A percentile compares a stretch with the other conserved stretches of the same genome.
Conservation (phyloP, 2,113 vertebrate species). For the Acinonyx jubatus region DNA sequence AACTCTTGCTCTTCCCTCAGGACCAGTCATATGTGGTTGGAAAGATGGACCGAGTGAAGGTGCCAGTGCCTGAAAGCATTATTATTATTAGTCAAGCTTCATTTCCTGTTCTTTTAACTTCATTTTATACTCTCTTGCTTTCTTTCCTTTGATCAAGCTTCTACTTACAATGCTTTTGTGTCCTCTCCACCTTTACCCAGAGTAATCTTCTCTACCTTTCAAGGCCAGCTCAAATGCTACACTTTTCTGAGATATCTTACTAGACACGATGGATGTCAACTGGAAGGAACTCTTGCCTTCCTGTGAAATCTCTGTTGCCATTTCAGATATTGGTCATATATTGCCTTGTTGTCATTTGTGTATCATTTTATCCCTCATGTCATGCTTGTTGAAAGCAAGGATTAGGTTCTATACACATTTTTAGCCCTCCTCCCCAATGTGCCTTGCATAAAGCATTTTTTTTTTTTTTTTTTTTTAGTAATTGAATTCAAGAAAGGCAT, state of each 20-base stretch:
- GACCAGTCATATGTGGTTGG: neutral
- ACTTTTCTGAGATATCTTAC: neutral
- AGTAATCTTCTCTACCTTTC: neutral
- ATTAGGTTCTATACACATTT: neutral
- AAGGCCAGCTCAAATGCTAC: neutral
- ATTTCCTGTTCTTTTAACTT: neutral
- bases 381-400: constrained; percentile 11
- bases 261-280: neutral
- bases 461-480: neutral
- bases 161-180: neutral
- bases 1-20: neutral
- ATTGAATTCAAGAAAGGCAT: neutral
- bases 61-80: neutral
- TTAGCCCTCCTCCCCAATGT: neutral
- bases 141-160: neutral
- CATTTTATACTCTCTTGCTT: neutral
- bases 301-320: neutral
- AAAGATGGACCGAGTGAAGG: neutral
- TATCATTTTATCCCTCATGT: neutral
- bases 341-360: neutral
- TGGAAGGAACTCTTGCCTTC: neutral
- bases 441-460: neutral
- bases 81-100: neutral
- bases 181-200: neutral
- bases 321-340: neutral